phyloP scores from a whole-genome alignment of 2,113 vertebrate species.

The Hoplias malabaricus region DNA sequence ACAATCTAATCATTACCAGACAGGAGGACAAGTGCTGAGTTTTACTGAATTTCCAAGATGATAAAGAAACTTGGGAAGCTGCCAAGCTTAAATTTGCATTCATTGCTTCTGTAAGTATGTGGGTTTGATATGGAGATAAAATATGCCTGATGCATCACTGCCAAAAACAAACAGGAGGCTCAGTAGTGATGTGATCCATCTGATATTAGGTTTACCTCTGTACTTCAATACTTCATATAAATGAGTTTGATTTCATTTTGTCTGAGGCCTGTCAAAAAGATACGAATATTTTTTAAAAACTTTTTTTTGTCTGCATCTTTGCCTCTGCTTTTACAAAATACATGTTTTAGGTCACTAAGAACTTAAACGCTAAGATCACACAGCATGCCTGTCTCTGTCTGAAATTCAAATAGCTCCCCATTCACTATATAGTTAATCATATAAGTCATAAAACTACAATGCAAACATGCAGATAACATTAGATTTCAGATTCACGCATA shows the following conservation, averaged over 20 bases:
- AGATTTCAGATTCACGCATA: too few species aligned
- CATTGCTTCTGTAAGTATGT: not conserved
- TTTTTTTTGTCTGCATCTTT: too few species aligned
- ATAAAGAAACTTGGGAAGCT: not conserved
- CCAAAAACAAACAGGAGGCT: not conserved
- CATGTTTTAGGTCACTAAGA: too few species aligned
- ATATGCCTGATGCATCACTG: not conserved
- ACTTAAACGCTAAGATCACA: too few species aligned
- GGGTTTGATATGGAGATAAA: not conserved
- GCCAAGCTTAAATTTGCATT: not conserved
- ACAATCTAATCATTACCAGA: not conserved
- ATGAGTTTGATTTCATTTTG: not conserved
- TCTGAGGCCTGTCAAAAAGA: too few species aligned
- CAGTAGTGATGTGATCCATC: not conserved
- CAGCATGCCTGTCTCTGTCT: too few species aligned
- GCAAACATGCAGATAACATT: too few species aligned
- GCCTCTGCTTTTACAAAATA: too few species aligned
- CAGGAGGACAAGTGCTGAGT: not conserved
- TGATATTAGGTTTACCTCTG: not conserved
- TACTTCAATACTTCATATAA: not conserved
- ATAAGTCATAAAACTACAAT: too few species aligned
- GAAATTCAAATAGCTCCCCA: too few species aligned
- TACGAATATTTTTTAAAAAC: too few species aligned
- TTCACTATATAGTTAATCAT: too few species aligned
- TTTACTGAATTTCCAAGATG: not conserved